A percentile compares a stretch with the other conserved stretches of the same genome.
These are phyloP conservation scores for Prochilodus magdalenae DNA, from an alignment of 2,113 vertebrate species.

Conservation along the genomic window DNA sequence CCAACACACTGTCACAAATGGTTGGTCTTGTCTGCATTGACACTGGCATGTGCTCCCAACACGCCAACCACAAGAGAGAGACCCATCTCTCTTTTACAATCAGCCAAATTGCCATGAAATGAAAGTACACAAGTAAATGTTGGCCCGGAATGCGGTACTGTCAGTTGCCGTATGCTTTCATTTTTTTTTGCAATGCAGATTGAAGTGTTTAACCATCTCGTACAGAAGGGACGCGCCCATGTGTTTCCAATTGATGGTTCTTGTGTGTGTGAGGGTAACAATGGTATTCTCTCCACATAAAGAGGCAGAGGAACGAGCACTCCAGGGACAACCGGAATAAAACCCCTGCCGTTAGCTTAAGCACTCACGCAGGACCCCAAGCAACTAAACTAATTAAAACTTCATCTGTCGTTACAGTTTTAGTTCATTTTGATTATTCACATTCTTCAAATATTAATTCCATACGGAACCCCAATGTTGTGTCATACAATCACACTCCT, in stretches of 20 bases:
- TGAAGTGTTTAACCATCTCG: constrained; percentile 43
- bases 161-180: constrained; percentile 22
- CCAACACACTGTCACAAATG: not conserved
- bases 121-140: constrained; percentile 22
- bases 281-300: constrained; percentile 29
- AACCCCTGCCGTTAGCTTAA: constrained; percentile 13
- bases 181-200: constrained; percentile 33
- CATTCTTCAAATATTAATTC: constrained; percentile 39
- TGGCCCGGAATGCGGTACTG: constrained; percentile 30
- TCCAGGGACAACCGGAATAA: constrained; percentile 8
- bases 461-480: not conserved
- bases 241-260: constrained; percentile 50
- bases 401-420: constrained; percentile 4
- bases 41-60: constrained; percentile 14
- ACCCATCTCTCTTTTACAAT: constrained; percentile 27
- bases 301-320: not conserved
- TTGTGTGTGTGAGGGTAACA: constrained; percentile 36
- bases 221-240: constrained; percentile 39
- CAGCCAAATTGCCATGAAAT: constrained; percentile 25
- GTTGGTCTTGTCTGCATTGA: not conserved
- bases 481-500: constrained; percentile 46
- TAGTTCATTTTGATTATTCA: constrained; percentile 10
- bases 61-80: constrained; percentile 28
- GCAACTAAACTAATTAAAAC: constrained; percentile 36
- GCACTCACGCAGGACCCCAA: constrained; percentile 4